Base-by-base conservation (phyloP, 64 coral and sea anemone species). In the Porites australiensis region DNA sequence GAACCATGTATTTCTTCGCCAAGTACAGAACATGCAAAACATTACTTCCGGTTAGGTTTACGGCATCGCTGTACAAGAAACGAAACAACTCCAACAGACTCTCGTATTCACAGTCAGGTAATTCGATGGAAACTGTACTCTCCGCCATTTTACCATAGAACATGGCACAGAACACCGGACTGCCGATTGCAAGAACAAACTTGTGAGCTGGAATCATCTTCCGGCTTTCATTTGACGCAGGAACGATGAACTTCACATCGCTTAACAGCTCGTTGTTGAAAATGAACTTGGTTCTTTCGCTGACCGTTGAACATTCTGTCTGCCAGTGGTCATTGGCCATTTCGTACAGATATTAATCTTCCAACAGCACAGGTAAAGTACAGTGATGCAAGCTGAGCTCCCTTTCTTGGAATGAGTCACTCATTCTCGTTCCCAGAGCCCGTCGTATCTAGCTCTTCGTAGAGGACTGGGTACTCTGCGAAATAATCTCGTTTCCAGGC, bases 191-290 rank as follows among this genome's bases (percentile, higher is more conserved):
- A 49, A 87, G 43, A 5, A 87, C 20, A 52, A 55, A 87, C 19
- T 87, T 87, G 85, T 87, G 85, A 58, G 85, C 85, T 70, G 85
- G 85, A 54, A 87, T 2, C 8, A 8, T 23, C 6, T 27, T 45
- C 23, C 1, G 27, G 0, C 27, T 72, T 43, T 5, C 8, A 44
- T 75, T 74, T 10, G 45, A 75, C 7, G 10, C 11, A 12, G 13
- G 53, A 6, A 88, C 50, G 55, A 74, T 48, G 13, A 88, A 88
- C 4, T 53, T 74, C 69, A 88, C 53, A 11, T 88, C 70, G 20
- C 86, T 88, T 68, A 88, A 44, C 13, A 75, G n/a, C 53, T 37
- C 13, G 5, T 88, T 88, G 86, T 75, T 62, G 19, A 88, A 88
- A 53, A 88, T 69, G 19, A 75, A 88, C 2, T 44, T 13, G 11